A percentile compares a stretch with the other conserved stretches of the same genome.
Conservation (phyloP, 2,888 invertebrate species). For the Leptogaster cylindrica region DNA sequence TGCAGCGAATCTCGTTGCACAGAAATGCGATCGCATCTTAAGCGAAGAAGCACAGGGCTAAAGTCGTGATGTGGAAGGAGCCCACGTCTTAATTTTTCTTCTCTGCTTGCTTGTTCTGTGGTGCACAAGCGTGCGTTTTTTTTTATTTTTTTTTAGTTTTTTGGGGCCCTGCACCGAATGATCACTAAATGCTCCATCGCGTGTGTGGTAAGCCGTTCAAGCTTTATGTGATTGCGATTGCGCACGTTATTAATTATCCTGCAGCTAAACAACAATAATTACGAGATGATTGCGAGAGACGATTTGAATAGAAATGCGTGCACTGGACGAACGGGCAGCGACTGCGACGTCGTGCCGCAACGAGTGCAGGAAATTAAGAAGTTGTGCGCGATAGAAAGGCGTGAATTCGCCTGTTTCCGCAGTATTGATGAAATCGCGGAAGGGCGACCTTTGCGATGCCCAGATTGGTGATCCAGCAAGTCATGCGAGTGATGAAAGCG, state of each 20-base stretch:
- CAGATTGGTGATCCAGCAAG: not conserved
- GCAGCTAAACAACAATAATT: conserved; percentile 24
- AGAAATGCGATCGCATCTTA: conserved; percentile 18
- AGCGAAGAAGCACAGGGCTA: not conserved
- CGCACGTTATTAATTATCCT: conserved; percentile 31
- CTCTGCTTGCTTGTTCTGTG: too few relatives aligned
- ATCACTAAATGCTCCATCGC: conserved; percentile 4
- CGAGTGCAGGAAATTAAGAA: not conserved
- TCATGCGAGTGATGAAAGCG: not conserved
- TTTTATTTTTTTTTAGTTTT: not conserved
- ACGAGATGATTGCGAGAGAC: conserved; percentile 14
- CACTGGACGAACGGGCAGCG: not conserved
- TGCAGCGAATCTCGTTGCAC: too few relatives aligned
- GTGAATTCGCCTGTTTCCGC: too few relatives aligned
- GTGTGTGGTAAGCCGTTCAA: conserved; percentile 7
- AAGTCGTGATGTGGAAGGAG: conserved; percentile 14
- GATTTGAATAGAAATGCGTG: not conserved
- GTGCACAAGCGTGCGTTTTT: too few relatives aligned
- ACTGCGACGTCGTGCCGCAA: not conserved
- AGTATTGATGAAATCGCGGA: too few relatives aligned
- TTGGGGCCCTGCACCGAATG: not conserved
- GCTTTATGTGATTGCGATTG: not conserved
- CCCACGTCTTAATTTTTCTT: conserved; percentile 36
- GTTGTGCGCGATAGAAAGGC: not conserved
- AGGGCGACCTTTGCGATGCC: too few relatives aligned